Percentiles rank a stretch among this genome's conserved stretches.
Conservation (phyloP, 1,140 invertebrate genomes). For the Mesaphorura yosii region DNA sequence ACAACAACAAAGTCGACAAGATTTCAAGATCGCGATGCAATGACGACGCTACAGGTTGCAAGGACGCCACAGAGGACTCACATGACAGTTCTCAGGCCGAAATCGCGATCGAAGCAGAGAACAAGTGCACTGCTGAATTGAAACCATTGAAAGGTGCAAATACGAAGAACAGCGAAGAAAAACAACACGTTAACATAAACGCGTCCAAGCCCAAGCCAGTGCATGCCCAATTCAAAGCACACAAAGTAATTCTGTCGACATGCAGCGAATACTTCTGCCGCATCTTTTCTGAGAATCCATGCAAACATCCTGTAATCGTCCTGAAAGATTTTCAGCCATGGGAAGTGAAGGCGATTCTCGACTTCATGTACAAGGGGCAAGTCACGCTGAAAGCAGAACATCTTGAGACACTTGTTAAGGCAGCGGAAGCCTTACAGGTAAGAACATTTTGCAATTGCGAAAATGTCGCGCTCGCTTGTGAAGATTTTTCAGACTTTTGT, state of each 20-base stretch:
- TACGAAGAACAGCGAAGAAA: background rate
- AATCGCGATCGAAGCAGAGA: too few relatives aligned
- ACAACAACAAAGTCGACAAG: background rate
- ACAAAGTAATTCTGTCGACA: slow-evolving; percentile 79
- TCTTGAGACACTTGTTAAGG: slow-evolving; percentile 63
- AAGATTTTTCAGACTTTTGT: background rate
- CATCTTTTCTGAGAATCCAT: slow-evolving; percentile 80
- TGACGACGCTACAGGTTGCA: background rate
- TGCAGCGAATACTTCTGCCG: slow-evolving; percentile 74
- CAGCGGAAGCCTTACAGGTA: slow-evolving; percentile 67
- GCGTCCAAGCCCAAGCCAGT: background rate
- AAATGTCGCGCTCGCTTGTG: background rate
- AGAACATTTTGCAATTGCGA: too few relatives aligned
- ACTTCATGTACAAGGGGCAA: slow-evolving; percentile 86
- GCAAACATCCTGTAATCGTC: slow-evolving; percentile 83
- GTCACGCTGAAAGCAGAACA: slow-evolving; percentile 74
- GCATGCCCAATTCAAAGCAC: slow-evolving; percentile 51
- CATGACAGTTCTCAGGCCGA: too few relatives aligned
- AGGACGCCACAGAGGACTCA: background rate
- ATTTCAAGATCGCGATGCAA: slow-evolving; percentile 1
- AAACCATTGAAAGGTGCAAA: too few relatives aligned
- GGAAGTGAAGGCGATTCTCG: slow-evolving; percentile 74
- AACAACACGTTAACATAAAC: background rate
- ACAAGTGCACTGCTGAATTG: too few relatives aligned
- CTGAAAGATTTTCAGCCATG: slow-evolving; percentile 74